Evolutionary conservation across 2,888 invertebrate genomes (phyloP).

Genomic region (Arge pagana): DNA sequence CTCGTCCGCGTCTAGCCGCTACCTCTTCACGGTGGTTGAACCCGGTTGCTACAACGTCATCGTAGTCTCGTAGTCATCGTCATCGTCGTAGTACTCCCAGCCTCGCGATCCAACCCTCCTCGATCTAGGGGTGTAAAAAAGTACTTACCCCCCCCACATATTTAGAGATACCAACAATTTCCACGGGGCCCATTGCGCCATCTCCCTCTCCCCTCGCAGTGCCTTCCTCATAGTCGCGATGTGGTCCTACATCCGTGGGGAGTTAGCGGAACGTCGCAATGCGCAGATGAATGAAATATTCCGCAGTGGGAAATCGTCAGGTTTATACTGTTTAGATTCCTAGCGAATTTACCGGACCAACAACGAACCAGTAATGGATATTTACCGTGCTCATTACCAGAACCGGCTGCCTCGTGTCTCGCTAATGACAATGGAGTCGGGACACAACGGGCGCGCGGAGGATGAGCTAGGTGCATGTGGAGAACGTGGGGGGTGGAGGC

Average conservation of each 20-base stretch:
- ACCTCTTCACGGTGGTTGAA: too few relatives aligned
- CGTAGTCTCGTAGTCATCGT: too few relatives aligned
- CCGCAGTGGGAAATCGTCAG: too few relatives aligned
- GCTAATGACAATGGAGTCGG: slow-evolving; percentile 15
- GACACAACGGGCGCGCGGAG: slow-evolving; percentile 3
- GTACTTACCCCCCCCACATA: too few relatives aligned
- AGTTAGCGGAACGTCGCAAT: not conserved
- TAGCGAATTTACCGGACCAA: not conserved
- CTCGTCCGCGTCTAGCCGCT: too few relatives aligned
- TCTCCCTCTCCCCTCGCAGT: slow-evolving; percentile 21
- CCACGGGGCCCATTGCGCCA: not conserved
- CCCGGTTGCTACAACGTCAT: too few relatives aligned
- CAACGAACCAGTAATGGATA: not conserved
- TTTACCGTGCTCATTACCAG: slow-evolving; percentile 9
- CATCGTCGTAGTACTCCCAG: too few relatives aligned
- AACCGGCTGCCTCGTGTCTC: not conserved
- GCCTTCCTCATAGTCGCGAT: not conserved
- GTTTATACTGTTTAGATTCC: not conserved
- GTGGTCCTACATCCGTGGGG: not conserved
- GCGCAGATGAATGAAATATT: not conserved
- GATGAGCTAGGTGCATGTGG: slow-evolving; percentile 4
- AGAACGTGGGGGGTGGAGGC: too few relatives aligned
- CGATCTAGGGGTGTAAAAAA: too few relatives aligned
- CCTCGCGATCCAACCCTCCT: too few relatives aligned
- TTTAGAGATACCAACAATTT: too few relatives aligned